Evolutionary conservation across 2,888 invertebrate species (phyloP).

Genomic region (Drosophila ezoana): DNA sequence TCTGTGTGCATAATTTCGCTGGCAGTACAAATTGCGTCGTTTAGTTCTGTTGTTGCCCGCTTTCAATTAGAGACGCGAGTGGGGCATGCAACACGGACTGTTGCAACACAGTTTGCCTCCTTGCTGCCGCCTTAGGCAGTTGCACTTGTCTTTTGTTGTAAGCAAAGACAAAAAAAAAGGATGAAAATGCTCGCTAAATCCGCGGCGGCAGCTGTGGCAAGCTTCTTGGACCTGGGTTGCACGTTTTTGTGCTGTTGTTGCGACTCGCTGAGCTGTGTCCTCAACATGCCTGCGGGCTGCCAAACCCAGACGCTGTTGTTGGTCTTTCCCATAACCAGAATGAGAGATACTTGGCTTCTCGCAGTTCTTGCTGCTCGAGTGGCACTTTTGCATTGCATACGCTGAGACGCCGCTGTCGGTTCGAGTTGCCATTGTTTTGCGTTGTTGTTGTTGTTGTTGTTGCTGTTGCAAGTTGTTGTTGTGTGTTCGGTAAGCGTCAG

Average conservation of each 20-base stretch:
- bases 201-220: constrained; percentile 43
- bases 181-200: constrained; percentile 56
- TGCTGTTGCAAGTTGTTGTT: constrained; percentile 23
- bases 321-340: constrained; percentile 67
- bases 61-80: constrained; percentile 64
- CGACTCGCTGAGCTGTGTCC: constrained; percentile 75
- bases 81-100: constrained; percentile 39
- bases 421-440: not conserved
- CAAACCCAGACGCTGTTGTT: constrained; percentile 26
- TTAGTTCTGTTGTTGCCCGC: constrained; percentile 58
- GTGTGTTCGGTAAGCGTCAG: constrained; percentile 33
- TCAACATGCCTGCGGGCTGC: constrained; percentile 45
- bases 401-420: constrained; percentile 16
- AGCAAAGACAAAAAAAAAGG: constrained; percentile 4
- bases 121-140: constrained; percentile 33
- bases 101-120: constrained; percentile 66
- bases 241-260: constrained; percentile 68
- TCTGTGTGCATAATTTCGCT: constrained; percentile 41
- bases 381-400: constrained; percentile 58
- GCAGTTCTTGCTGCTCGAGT: constrained; percentile 59
- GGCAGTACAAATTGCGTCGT: constrained; percentile 44
- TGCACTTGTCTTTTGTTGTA: constrained; percentile 60
- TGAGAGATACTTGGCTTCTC: constrained; percentile 65
- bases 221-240: constrained; percentile 37
- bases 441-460: constrained; percentile 30